Evolutionary conservation across 2,888 invertebrate genomes (phyloP), one percentile per base, ranked within the genome.

Genomic region (Lithosia quadra): DNA sequence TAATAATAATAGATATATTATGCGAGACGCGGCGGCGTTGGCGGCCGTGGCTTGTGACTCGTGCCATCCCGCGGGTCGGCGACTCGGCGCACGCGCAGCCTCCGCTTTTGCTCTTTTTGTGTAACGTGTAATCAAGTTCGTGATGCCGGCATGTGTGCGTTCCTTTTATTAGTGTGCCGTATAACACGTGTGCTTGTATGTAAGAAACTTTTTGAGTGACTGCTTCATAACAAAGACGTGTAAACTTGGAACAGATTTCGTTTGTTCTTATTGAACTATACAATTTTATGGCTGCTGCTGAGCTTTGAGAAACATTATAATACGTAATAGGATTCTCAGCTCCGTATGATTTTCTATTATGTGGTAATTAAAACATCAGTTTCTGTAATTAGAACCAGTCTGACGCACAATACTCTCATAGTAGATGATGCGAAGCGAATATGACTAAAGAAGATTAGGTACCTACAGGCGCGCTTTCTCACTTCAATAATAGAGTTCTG

Each of bases 71-170:
- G 88, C 87, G 89, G 92, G 92, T 92, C 93, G 91, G 88, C 87
- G 87, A 87, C 88, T 87, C 81, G 69, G 83, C 91, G 93, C 93
- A 91, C 94, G 94, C 92, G 92, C 93, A 92, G 93, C 92, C 93
- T 92, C 92, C 91, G 87, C 86, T 90, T 83, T 92, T 93, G 91
- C 88, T 93, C 91, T 91, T 93, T 94, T 94, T 94, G 90, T 92
- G 89, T 90, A 90, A 90, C 89, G 89, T 89, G 84, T 87, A 88
- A 89, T 88, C 90, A 88, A 88, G 87, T 86, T 85, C 81, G 81
- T 85, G 79, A 73, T 68, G 80, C 80, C 75, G 80, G 75, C 75
- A 78, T 89, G 88, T 90, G 88, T 89, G 89, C 72, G 88, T 86
- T 79, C 74, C 71, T 82, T 86, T 79, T 78, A 80, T 78, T 77